Base-by-base conservation (phyloP, 2,797 vertebrate genomes). In the Gallinago nigripennis region DNA sequence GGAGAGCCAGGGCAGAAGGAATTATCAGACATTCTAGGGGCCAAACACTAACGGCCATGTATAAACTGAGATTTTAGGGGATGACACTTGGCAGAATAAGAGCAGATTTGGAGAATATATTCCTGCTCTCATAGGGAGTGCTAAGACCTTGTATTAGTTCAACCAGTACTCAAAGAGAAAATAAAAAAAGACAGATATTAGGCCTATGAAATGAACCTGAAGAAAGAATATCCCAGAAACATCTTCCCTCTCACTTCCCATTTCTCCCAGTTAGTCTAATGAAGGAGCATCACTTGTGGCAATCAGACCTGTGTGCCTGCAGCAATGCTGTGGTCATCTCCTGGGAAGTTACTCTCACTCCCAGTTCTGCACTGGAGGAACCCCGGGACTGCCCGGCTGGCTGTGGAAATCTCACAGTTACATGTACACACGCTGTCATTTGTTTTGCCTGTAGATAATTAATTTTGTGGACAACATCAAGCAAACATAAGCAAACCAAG, bases 351-450 rank as follows among this genome's bases (percentile, higher is more conserved):
- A 19, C 41, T 91, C 63, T 23, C 57, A 24, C 19, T 57, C 77
- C 31, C 17, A 33, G 19, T 19, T 56, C 45, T 86, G 69, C 53
- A 18, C 24, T 63, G 61, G 68, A 71, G 57, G 37, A 64, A 4
- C 18, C 16, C 56, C 53, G 68, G 85, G 82, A 91, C 41, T 72
- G n/a, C 63, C 66, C 73, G 54, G 48, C 54, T 70, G 24, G 60
- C 24, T 45, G 46, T 58, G 48, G 33, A 86, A 39, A 73, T 84
- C 72, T 56, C 72, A 37, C 15, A 45, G 69, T 43, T 76, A 19
- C 4, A 0, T 8, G 21, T 48, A 35, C 37, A 46, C 15, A 35
- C 2, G 0, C 57, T 33, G 45, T 25, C 41, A 53, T 46, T 10
- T 65, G 57, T 73, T 82, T 66, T 77, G 21, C 33, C 43, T 39